Conservation (phyloP, 2,113 vertebrate genomes). For the Sebastes schlegelii region DNA sequence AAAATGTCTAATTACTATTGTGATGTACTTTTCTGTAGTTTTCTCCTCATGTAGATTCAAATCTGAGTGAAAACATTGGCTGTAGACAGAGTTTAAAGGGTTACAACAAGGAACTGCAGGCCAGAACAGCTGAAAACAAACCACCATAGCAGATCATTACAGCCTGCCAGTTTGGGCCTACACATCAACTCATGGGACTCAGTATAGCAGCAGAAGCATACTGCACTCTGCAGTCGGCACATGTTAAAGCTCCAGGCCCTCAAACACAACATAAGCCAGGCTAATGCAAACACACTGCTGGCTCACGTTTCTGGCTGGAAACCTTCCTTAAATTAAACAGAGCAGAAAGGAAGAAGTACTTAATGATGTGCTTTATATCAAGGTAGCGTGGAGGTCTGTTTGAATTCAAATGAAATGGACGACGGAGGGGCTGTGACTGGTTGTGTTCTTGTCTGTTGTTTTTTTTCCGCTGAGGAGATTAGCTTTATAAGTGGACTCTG, state of each 20-base stretch:
- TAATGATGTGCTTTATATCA: slow-evolving; percentile 19
- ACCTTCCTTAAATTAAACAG: slow-evolving; percentile 2
- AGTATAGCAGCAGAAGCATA: slow-evolving; percentile 25
- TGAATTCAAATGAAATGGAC: slow-evolving; percentile 15
- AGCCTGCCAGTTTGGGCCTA: slow-evolving; percentile 27
- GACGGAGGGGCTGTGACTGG: neutral
- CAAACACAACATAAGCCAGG: slow-evolving; percentile 36
- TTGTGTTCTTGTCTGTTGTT: neutral
- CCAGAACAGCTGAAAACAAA: slow-evolving; percentile 43
- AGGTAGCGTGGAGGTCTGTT: slow-evolving; percentile 3
- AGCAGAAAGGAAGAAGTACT: slow-evolving; percentile 5
- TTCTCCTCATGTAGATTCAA: slow-evolving; percentile 2
- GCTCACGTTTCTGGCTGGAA: slow-evolving; percentile 32
- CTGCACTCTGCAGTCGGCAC: neutral
- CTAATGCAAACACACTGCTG: slow-evolving; percentile 42
- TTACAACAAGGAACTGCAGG: slow-evolving; percentile 7
- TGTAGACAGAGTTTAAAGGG: slow-evolving; percentile 4
- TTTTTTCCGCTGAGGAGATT: slow-evolving; percentile 24
- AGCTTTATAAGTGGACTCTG: slow-evolving; percentile 38
- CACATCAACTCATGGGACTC: slow-evolving; percentile 16
- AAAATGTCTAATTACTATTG: neutral
- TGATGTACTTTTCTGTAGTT: neutral
- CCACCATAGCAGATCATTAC: slow-evolving; percentile 30
- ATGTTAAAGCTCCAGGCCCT: slow-evolving; percentile 25
- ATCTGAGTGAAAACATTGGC: neutral